Conservation (phyloP, 2,113 vertebrate species). For the Oreochromis niloticus region DNA sequence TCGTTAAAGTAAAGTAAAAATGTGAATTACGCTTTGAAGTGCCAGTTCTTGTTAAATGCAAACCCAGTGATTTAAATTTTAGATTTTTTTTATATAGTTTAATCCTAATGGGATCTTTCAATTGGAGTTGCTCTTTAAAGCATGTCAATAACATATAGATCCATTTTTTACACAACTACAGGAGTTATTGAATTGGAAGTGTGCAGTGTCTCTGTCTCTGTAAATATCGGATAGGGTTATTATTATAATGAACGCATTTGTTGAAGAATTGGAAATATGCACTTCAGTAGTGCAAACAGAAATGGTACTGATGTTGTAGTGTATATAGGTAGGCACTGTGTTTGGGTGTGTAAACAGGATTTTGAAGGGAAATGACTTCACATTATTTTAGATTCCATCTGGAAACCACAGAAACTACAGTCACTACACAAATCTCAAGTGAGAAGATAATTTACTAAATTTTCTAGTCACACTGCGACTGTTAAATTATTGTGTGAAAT, state of each 20-base stretch:
- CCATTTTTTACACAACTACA: background rate
- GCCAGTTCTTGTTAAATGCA: background rate
- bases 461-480: background rate
- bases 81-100: background rate
- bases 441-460: background rate
- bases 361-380: background rate
- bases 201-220: background rate
- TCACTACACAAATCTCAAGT: background rate
- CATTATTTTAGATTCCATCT: background rate
- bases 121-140: background rate
- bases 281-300: background rate
- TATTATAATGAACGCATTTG: background rate
- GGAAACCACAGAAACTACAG: background rate
- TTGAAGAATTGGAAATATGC: background rate
- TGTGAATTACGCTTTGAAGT: background rate
- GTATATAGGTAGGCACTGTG: background rate
- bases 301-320: background rate
- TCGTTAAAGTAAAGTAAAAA: background rate
- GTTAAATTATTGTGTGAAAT: background rate
- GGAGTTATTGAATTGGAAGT: background rate
- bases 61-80: background rate
- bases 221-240: background rate
- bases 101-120: background rate
- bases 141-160: background rate
- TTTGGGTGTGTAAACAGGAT: background rate